Conservation (phyloP, 2,797 vertebrate genomes). For the Natrix natrix region DNA sequence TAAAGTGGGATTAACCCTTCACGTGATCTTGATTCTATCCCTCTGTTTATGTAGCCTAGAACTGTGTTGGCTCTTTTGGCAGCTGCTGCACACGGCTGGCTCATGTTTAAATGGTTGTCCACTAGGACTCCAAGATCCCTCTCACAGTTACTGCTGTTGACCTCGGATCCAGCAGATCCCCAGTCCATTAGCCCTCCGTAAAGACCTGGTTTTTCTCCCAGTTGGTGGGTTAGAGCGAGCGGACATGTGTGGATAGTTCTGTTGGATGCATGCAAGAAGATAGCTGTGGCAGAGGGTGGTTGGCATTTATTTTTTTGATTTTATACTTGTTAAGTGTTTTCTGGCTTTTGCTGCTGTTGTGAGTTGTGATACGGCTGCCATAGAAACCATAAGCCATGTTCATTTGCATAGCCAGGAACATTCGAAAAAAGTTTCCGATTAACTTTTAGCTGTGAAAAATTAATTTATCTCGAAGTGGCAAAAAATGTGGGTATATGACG, state of each 20-base stretch:
- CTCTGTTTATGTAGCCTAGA: no score
- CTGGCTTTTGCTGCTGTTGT: background rate
- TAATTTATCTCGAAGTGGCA: background rate
- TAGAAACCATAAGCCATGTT: background rate
- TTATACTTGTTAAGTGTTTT: background rate
- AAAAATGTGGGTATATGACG: background rate
- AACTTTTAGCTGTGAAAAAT: background rate
- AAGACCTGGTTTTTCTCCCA: background rate
- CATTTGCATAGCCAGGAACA: background rate
- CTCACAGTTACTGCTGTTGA: no score
- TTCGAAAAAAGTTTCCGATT: background rate
- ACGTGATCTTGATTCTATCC: no score
- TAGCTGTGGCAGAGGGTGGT: background rate
- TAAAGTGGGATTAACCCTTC: no score
- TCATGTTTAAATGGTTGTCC: no score
- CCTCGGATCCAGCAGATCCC: background rate
- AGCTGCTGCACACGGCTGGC: no score
- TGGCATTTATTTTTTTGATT: background rate
- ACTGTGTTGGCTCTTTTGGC: no score
- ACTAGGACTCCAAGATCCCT: no score
- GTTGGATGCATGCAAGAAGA: background rate
- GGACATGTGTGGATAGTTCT: background rate
- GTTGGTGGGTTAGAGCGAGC: background rate
- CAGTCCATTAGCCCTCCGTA: background rate
- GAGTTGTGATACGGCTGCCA: background rate